A percentile compares a stretch with the other conserved stretches of the same genome.
phyloP scores from a whole-genome alignment of 1,140 invertebrate genomes.

The Nephila pilipes region DNA sequence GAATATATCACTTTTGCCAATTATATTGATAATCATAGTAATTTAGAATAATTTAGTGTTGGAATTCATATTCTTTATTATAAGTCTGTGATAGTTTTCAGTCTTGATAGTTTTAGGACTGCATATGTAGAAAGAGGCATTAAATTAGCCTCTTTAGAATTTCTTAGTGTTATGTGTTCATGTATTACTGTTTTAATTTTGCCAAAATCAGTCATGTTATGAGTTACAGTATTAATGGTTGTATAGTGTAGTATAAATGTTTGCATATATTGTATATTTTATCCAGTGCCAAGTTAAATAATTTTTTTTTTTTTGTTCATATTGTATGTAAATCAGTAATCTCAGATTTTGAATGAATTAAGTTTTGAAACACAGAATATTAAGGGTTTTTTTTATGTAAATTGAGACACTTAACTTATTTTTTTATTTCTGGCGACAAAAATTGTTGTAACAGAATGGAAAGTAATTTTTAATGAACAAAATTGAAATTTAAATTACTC shows the following conservation, averaged over 20 bases:
- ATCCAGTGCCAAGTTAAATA: constrained; percentile 5
- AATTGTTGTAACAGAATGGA: no score
- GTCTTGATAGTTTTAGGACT: background rate
- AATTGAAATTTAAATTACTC: no score
- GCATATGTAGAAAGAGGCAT: background rate
- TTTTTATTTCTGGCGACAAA: no score
- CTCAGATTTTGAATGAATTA: background rate
- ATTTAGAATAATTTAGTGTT: background rate
- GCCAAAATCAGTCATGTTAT: constrained; percentile 23
- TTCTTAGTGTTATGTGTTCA: background rate
- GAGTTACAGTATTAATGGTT: constrained; percentile 29
- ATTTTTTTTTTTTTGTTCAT: background rate
- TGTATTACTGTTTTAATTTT: background rate
- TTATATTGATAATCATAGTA: background rate
- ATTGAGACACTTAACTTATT: no score
- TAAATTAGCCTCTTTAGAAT: background rate
- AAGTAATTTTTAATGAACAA: no score
- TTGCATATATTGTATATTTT: background rate
- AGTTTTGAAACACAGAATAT: no score
- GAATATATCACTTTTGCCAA: background rate
- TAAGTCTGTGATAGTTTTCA: constrained; percentile 14
- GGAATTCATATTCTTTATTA: background rate
- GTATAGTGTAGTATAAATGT: constrained; percentile 12
- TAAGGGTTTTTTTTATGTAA: no score
- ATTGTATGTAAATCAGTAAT: background rate